Percentiles rank a stretch among this genome's conserved stretches.
phyloP scores from a whole-genome alignment of 37 sponge, comb jelly and placozoan species.

The Mnemiopsis leidyi region DNA sequence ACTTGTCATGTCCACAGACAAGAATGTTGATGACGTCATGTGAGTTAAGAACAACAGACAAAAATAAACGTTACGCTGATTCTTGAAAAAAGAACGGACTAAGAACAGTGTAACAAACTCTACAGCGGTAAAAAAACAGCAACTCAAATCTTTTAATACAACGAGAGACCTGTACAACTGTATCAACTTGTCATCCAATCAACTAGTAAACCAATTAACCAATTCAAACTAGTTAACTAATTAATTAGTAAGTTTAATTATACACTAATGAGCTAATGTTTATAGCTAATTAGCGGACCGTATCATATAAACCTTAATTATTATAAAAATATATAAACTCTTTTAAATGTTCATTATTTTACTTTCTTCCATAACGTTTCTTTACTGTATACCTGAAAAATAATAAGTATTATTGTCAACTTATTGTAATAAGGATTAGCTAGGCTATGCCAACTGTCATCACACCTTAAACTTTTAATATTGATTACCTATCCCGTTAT shows the following conservation, averaged over 20 bases:
- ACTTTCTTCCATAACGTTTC: conserved; percentile 54
- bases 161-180: no score
- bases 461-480: no score
- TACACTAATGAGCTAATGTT: no score
- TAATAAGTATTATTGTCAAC: no score
- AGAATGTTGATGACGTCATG: not conserved
- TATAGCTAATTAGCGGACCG: not conserved
- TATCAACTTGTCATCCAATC: no score
- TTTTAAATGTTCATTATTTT: not conserved
- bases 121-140: not conserved
- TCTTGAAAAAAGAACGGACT: not conserved
- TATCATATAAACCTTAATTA: not conserved
- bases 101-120: not conserved
- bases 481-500: no score
- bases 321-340: not conserved
- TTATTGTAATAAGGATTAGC: no score
- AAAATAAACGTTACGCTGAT: not conserved
- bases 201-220: not conserved
- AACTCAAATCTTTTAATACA: not conserved
- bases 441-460: no score
- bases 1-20: not conserved
- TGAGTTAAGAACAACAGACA: not conserved
- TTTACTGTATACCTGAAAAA: conserved; percentile 25
- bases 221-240: not conserved
- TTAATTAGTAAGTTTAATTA: not conserved